Base-by-base conservation (phyloP, 2,888 invertebrate genomes). In the Gordius sp. region DNA sequence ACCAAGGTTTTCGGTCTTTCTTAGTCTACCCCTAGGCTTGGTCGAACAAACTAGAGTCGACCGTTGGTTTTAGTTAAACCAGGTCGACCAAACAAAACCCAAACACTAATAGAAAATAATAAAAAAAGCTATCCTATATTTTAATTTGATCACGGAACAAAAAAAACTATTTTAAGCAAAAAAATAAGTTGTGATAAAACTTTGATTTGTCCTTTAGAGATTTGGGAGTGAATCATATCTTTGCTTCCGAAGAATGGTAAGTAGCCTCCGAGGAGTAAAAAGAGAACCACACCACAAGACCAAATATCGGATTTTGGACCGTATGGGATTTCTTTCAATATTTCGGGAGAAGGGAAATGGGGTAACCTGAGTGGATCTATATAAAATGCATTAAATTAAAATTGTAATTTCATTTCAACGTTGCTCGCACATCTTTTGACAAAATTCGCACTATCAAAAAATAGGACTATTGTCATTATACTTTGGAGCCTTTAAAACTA, bases 171-270 rank as follows among this genome's bases (percentile, higher is more conserved):
- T n/a, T n/a, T n/a, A n/a, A n/a, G n/a, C n/a, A n/a, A n/a, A n/a
- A n/a, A n/a, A n/a, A n/a, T n/a, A n/a, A n/a, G n/a, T n/a, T n/a
- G n/a, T n/a, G n/a, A n/a, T n/a, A 13, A 33, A 13, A 33, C 39
- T 20, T 47, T 47, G 23, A n/a, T 18, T 4, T 8, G 23, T 20
- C 47, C 47, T 4, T 47, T 47, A 4, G 20, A 4, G 13, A 47
- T 47, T 20, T 47, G 47, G 4, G 47, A 4, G 47, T 47, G 47
- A 18, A 47, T 47, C 47, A 47, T 75, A 64, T 89, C 82, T 61
- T 83, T 81, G 59, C 87, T 85, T 55, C 97, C 97, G 62, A 81
- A 78, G 68, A 93, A 97, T 13, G 97, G 97, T 64, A 91, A 75
- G 59, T 82, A 80, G 2, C 97, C 97, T 54, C 86, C 83, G 41